A percentile compares a stretch with the other conserved stretches of the same genome.
phyloP scores from a whole-genome alignment of 1,140 invertebrate genomes.

The Alviniconcha marisindica region DNA sequence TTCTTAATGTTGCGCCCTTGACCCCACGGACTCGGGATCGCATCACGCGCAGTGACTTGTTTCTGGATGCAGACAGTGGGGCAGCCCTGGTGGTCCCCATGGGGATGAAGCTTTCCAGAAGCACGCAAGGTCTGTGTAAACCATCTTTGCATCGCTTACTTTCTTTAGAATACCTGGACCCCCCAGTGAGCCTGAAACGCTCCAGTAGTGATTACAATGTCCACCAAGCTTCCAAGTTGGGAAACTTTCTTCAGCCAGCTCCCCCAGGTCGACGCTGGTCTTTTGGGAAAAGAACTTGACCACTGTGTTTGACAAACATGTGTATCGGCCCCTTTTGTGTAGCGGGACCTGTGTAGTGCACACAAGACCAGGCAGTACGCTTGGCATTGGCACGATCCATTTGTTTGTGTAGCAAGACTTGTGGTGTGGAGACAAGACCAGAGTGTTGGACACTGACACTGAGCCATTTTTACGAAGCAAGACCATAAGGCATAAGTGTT shows the following conservation, averaged over 20 bases:
- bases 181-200: conserved; percentile 36
- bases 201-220: conserved; percentile 34
- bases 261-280: conserved; percentile 24
- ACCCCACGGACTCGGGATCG: conserved; percentile 45
- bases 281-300: too few species aligned
- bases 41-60: conserved; percentile 43
- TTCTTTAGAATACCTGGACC: conserved; percentile 51
- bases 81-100: neutral
- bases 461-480: too few species aligned
- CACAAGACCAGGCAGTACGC: too few species aligned
- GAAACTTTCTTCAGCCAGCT: conserved; percentile 1
- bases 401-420: too few species aligned
- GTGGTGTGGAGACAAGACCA: too few species aligned
- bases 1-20: conserved; percentile 45
- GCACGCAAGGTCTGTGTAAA: conserved; percentile 36
- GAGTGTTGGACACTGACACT: too few species aligned
- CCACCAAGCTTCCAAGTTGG: neutral
- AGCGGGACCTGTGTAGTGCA: too few species aligned
- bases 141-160: conserved; percentile 37
- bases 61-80: conserved; percentile 20
- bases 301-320: too few species aligned
- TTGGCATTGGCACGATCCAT: too few species aligned
- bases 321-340: too few species aligned
- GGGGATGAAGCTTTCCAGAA: conserved; percentile 10
- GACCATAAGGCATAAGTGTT: too few species aligned